A percentile compares a stretch with the other conserved stretches of the same genome.
Evolutionary conservation across 1,140 invertebrate species (phyloP).

Genomic region (Brachionus manjavacas): DNA sequence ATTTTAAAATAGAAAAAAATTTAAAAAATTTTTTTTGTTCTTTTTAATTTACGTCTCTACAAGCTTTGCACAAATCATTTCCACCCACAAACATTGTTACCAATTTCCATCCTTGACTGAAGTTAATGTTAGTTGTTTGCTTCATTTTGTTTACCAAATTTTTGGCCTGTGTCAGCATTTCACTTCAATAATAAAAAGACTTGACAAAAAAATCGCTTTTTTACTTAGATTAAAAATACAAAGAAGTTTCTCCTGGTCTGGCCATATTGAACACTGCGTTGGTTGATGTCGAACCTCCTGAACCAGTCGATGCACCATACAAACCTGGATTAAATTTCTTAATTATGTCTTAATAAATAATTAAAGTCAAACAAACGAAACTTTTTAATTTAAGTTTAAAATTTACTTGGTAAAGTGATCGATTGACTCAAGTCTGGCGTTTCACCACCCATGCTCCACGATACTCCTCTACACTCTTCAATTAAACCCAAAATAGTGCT

Average conservation of each 20-base stretch:
- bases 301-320: slow-evolving; percentile 51
- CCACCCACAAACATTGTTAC: slow-evolving; percentile 74
- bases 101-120: slow-evolving; percentile 66
- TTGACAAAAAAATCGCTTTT: not conserved
- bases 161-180: slow-evolving; percentile 66
- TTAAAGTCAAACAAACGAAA: too few relatives aligned
- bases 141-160: slow-evolving; percentile 68
- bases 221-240: slow-evolving; percentile 44
- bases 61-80: slow-evolving; percentile 75
- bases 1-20: too few relatives aligned
- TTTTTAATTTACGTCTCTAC: slow-evolving; percentile 51
- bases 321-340: slow-evolving; percentile 53
- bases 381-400: too few relatives aligned
- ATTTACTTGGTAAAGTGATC: slow-evolving; percentile 44
- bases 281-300: slow-evolving; percentile 45
- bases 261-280: slow-evolving; percentile 51
- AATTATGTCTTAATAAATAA: slow-evolving; percentile 49
- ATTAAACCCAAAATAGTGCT: slow-evolving; percentile 20
- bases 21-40: too few relatives aligned
- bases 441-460: slow-evolving; percentile 42
- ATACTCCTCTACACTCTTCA: slow-evolving; percentile 15
- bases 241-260: slow-evolving; percentile 49
- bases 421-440: not conserved
- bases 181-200: slow-evolving; percentile 48
- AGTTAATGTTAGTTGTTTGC: slow-evolving; percentile 60